A percentile compares a stretch with the other conserved stretches of the same genome.
These are phyloP conservation scores for Drosophila paracracens DNA, from an alignment of 2,888 invertebrate genomes.

Conservation along the genomic window DNA sequence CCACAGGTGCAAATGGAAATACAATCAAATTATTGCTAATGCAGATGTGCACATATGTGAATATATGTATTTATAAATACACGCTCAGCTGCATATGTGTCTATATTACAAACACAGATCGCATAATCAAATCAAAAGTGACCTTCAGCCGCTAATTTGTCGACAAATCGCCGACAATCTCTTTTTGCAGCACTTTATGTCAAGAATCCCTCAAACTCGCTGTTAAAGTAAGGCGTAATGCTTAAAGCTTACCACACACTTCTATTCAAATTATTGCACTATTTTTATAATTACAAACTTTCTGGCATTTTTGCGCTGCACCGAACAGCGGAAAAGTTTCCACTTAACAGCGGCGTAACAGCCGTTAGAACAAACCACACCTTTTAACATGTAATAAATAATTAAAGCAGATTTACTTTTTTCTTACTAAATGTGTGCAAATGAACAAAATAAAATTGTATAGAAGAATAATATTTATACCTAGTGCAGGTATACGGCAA, in stretches of 20 bases:
- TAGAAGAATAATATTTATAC: not conserved
- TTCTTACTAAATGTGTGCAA: not conserved
- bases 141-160: not conserved
- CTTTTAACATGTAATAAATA: not conserved
- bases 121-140: not conserved
- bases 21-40: not conserved
- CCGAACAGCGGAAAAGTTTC: conserved; percentile 1
- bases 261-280: conserved; percentile 4
- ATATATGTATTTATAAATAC: not conserved
- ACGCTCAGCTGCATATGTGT: no score
- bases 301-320: not conserved
- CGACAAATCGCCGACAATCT: not conserved
- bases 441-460: not conserved
- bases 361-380: not conserved
- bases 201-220: not conserved
- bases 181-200: not conserved
- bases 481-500: not conserved
- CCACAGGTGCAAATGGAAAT: conserved; percentile 15
- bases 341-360: conserved; percentile 32
- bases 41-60: not conserved
- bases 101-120: not conserved
- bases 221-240: not conserved
- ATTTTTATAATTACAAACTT: conserved; percentile 24
- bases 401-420: not conserved
- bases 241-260: conserved; percentile 8